phyloP scores from a whole-genome alignment of 1,140 invertebrate genomes.

The Telenomus remus region DNA sequence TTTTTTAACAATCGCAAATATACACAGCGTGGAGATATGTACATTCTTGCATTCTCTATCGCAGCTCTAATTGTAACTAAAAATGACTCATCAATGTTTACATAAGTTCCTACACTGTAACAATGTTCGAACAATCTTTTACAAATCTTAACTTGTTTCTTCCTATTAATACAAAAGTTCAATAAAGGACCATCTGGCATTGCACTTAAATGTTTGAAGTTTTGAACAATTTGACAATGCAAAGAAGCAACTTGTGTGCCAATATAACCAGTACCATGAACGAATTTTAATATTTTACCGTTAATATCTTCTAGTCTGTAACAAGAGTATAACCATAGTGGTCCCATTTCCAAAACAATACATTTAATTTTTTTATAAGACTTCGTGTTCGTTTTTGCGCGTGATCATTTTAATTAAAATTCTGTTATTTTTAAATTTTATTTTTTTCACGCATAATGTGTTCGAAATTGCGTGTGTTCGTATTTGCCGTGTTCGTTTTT shows the following conservation, averaged over 20 bases:
- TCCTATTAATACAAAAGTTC: conserved; percentile 33
- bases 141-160: conserved; percentile 49
- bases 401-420: too few species aligned
- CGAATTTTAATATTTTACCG: conserved; percentile 35
- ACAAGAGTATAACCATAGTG: conserved; percentile 46
- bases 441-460: too few species aligned
- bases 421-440: too few species aligned
- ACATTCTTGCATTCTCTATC: not conserved
- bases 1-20: conserved; percentile 21
- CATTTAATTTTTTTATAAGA: too few species aligned
- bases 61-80: not conserved
- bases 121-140: conserved; percentile 19
- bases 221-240: conserved; percentile 32
- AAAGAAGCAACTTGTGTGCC: conserved; percentile 42
- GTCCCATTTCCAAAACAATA: conserved; percentile 43
- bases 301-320: conserved; percentile 53
- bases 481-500: too few species aligned
- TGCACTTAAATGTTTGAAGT: conserved; percentile 16
- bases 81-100: not conserved
- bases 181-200: conserved; percentile 25
- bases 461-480: too few species aligned
- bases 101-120: conserved; percentile 47
- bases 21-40: not conserved
- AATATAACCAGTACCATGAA: conserved; percentile 52
- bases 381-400: too few species aligned